A percentile compares a stretch with the other conserved stretches of the same genome.
Evolutionary conservation across 2,797 vertebrate species (phyloP).

Genomic region (Melanotaenia nigrans): DNA sequence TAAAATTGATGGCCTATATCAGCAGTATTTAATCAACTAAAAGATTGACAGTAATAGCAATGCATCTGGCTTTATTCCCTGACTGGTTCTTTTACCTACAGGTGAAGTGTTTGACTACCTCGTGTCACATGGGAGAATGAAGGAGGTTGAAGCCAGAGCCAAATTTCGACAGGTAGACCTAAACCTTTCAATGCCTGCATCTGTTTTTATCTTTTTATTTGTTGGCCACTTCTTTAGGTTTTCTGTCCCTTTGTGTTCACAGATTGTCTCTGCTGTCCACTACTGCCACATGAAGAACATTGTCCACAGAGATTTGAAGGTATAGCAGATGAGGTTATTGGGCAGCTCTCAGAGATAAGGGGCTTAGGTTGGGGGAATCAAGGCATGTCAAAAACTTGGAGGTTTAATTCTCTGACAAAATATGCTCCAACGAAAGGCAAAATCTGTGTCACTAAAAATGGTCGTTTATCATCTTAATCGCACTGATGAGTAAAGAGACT

Average conservation of each 20-base stretch:
- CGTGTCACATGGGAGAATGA: constrained; percentile 95
- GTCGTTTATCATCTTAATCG: constrained; percentile 51
- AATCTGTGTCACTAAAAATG: constrained; percentile 56
- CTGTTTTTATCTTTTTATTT: background rate
- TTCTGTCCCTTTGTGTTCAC: constrained; percentile 28
- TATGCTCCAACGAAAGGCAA: constrained; percentile 52
- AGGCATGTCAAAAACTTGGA: constrained; percentile 45
- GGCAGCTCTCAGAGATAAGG: constrained; percentile 20
- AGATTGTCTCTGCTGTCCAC: constrained; percentile 94
- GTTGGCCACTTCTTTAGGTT: background rate
- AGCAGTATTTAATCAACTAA: constrained; percentile 7
- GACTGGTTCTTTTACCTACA: constrained; percentile 56
- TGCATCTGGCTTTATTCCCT: constrained; percentile 7
- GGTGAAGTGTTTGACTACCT: constrained; percentile 97
- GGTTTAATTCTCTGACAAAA: constrained; percentile 48
- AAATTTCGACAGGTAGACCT: constrained; percentile 91
- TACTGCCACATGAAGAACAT: constrained; percentile 96
- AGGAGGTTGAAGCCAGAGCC: constrained; percentile 94
- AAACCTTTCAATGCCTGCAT: background rate
- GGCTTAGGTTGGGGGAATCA: constrained; percentile 34
- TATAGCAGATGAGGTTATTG: constrained; percentile 52
- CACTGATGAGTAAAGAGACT: constrained; percentile 28
- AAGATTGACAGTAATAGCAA: background rate
- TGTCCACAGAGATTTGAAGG: constrained; percentile 94
- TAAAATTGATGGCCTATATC: constrained; percentile 13